A percentile compares a stretch with the other conserved stretches of the same genome.
These are phyloP conservation scores for Acipenser transmontanus DNA, from an alignment of 2,797 vertebrate genomes.

Conservation along the genomic window DNA sequence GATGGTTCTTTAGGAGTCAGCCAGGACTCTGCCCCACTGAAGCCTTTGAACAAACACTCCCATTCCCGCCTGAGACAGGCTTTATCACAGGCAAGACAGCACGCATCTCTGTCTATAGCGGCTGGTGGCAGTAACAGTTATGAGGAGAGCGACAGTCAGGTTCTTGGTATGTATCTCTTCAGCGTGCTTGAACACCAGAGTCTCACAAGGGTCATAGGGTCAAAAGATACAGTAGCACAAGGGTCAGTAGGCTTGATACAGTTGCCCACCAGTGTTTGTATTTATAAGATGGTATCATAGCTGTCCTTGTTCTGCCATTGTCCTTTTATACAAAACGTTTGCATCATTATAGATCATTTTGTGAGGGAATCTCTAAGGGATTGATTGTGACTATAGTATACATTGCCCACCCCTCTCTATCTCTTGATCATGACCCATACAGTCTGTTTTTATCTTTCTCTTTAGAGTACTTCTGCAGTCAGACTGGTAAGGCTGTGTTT, in stretches of 20 bases:
- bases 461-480: slow-evolving; percentile 15
- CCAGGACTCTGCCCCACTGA: not conserved
- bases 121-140: not conserved
- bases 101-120: not conserved
- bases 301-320: too few relatives aligned
- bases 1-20: not conserved
- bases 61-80: slow-evolving; percentile 13
- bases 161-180: slow-evolving; percentile 15
- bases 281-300: too few relatives aligned
- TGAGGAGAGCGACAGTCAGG: slow-evolving; percentile 17
- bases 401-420: too few relatives aligned
- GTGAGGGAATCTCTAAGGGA: too few relatives aligned
- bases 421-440: too few relatives aligned
- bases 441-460: slow-evolving; percentile 4
- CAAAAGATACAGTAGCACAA: too few relatives aligned
- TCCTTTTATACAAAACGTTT: too few relatives aligned
- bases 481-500: slow-evolving; percentile 17
- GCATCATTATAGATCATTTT: too few relatives aligned
- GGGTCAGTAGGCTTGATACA: too few relatives aligned
- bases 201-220: not conserved
- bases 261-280: too few relatives aligned
- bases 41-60: slow-evolving; percentile 8
- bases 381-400: too few relatives aligned
- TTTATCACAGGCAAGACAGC: slow-evolving; percentile 10
- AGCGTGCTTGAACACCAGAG: not conserved